These are phyloP conservation scores for Tetropium fuscum DNA, from an alignment of 2,888 invertebrate genomes.

Conservation along the genomic window DNA sequence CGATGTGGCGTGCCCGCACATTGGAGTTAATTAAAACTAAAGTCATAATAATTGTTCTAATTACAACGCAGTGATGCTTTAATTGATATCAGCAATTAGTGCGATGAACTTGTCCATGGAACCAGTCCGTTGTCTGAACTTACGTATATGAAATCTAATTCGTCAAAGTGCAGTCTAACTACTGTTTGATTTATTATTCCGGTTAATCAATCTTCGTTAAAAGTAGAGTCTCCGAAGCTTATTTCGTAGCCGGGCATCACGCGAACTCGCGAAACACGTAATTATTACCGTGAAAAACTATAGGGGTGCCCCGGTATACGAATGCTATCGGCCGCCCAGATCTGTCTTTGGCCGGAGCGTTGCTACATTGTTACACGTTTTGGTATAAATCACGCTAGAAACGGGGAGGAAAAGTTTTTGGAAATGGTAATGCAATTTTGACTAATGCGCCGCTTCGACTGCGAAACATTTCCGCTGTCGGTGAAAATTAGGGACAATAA, in stretches of 20 bases:
- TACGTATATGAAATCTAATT: conserved; percentile 1
- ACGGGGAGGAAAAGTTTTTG: too few species aligned
- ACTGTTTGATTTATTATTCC: conserved; percentile 9
- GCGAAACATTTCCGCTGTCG: too few species aligned
- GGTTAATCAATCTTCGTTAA: conserved; percentile 26
- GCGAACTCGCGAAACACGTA: conserved; percentile 21
- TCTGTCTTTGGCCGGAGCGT: conserved; percentile 2
- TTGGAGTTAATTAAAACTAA: conserved; percentile 11
- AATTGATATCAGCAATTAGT: conserved; percentile 2
- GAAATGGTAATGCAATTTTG: too few species aligned
- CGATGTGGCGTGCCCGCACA: conserved; percentile 5
- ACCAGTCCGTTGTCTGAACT: not conserved
- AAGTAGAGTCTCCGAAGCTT: conserved; percentile 2
- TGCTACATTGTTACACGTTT: not conserved
- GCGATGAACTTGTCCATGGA: too few species aligned
- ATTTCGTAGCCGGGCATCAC: conserved; percentile 15
- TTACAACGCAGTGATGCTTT: conserved; percentile 4
- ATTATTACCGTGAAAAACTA: conserved; percentile 11
- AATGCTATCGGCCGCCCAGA: conserved; percentile 1
- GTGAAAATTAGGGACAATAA: not conserved
- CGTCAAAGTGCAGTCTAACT: conserved; percentile 15
- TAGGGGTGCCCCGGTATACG: not conserved
- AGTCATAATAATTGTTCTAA: not conserved
- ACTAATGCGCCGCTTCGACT: too few species aligned
- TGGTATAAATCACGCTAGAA: conserved; percentile 1